Evolutionary conservation across 1,140 invertebrate genomes (phyloP).

Genomic region (Polypedilum pembai): DNA sequence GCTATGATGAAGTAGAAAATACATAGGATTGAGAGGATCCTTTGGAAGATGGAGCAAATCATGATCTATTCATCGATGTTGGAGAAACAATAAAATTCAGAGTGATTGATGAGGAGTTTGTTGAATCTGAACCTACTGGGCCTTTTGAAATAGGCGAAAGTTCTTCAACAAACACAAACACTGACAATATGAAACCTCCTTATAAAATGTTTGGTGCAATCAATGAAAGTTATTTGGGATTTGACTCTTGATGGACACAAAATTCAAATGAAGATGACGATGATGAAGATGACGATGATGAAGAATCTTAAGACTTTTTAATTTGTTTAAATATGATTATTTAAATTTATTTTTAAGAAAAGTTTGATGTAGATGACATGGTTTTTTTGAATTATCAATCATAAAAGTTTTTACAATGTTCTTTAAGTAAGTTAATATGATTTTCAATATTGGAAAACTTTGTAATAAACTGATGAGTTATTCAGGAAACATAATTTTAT

Average conservation of each 20-base stretch:
- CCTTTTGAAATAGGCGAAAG: conserved; percentile 45
- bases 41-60: conserved; percentile 58
- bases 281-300: too few relatives aligned
- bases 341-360: too few relatives aligned
- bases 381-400: too few relatives aligned
- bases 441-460: too few relatives aligned
- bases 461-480: too few relatives aligned
- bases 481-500: too few relatives aligned
- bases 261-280: conserved; percentile 34
- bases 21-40: conserved; percentile 96
- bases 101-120: conserved; percentile 79
- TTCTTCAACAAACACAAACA: conserved; percentile 53
- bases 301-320: too few relatives aligned
- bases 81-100: conserved; percentile 82
- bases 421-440: too few relatives aligned
- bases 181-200: conserved; percentile 20
- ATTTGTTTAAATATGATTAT: too few relatives aligned
- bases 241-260: conserved; percentile 70
- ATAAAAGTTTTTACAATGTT: too few relatives aligned
- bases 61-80: conserved; percentile 83
- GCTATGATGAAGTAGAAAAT: too few relatives aligned
- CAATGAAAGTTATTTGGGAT: conserved; percentile 82
- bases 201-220: conserved; percentile 56
- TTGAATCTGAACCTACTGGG: conserved; percentile 73
- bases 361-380: too few relatives aligned